A percentile compares a stretch with the other conserved stretches of the same genome.
These are phyloP conservation scores for Pseudoatta argentina DNA, from an alignment of 1,140 invertebrate genomes.

Conservation along the genomic window DNA sequence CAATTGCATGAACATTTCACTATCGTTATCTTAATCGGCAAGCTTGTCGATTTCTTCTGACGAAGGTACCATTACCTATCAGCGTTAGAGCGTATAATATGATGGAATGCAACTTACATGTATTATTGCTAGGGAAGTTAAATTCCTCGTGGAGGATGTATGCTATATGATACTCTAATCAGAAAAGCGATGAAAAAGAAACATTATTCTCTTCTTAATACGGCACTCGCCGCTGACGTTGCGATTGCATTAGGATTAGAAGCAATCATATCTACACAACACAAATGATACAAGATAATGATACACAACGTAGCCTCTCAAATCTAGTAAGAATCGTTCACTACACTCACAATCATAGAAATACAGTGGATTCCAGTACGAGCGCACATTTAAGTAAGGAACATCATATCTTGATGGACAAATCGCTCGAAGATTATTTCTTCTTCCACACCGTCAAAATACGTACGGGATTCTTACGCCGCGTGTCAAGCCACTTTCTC, in stretches of 20 bases:
- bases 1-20: slow-evolving; percentile 62
- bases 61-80: not conserved
- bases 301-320: slow-evolving; percentile 11
- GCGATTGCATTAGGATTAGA: slow-evolving; percentile 35
- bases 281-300: slow-evolving; percentile 34
- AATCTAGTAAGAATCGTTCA: slow-evolving; percentile 14
- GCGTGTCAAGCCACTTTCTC: slow-evolving; percentile 27
- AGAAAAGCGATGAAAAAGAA: not conserved
- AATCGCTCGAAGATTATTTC: slow-evolving; percentile 25
- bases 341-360: slow-evolving; percentile 11
- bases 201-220: slow-evolving; percentile 32
- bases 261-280: slow-evolving; percentile 31
- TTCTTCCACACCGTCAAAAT: slow-evolving; percentile 4
- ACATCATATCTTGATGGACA: slow-evolving; percentile 30
- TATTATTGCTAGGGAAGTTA: slow-evolving; percentile 3
- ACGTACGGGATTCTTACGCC: not conserved
- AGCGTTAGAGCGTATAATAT: slow-evolving; percentile 2
- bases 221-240: not conserved
- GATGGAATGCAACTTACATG: slow-evolving; percentile 2
- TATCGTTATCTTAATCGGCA: not conserved
- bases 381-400: not conserved
- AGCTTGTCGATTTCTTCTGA: slow-evolving; percentile 26
- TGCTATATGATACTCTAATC: not conserved
- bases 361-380: not conserved
- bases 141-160: not conserved